A percentile compares a stretch with the other conserved stretches of the same genome.
Evolutionary conservation across 2,888 invertebrate species (phyloP).

Genomic region (Agrotis puta): DNA sequence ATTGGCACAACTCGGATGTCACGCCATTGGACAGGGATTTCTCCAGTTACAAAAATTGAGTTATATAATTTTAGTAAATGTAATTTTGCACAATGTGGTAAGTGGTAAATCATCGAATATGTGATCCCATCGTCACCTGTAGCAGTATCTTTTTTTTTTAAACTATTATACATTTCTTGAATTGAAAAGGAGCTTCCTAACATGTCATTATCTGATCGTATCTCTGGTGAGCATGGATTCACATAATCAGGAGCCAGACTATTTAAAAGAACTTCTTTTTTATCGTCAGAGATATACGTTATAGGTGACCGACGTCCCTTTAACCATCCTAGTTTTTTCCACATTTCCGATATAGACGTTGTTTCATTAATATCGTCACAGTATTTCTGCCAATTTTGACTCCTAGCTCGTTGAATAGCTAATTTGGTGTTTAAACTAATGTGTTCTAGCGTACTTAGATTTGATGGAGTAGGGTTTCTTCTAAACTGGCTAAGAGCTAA

Average conservation of each 20-base stretch:
- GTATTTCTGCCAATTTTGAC: neutral
- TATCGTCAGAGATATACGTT: no score
- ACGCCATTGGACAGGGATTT: neutral
- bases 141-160: slow-evolving; percentile 1
- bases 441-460: no score
- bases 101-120: no score
- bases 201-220: neutral
- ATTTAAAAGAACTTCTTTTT: no score
- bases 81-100: neutral
- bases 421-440: neutral
- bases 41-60: neutral
- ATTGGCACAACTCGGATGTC: no score
- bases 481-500: neutral
- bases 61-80: slow-evolving; percentile 1
- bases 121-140: neutral
- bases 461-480: no score
- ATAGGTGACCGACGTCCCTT: no score
- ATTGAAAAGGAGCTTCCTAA: neutral
- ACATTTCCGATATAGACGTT: neutral
- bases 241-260: no score
- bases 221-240: no score
- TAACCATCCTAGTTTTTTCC: neutral
- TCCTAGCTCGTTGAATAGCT: neutral
- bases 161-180: slow-evolving; percentile 2
- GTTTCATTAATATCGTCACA: neutral